phyloP scores from a whole-genome alignment of 1,140 invertebrate genomes.

The Drosophila sp. region DNA sequence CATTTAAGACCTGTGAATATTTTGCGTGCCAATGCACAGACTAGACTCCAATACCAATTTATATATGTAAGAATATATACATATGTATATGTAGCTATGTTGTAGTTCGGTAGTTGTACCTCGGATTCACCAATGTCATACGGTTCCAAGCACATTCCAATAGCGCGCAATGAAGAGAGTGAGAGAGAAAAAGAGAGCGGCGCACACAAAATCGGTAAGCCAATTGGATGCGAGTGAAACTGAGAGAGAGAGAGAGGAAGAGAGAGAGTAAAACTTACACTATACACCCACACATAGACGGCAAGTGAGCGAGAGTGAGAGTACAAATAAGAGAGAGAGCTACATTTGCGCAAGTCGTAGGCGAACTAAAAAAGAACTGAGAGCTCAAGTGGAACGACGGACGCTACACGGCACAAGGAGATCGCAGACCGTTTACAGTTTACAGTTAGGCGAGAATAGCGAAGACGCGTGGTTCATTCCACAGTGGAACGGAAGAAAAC shows the following conservation, averaged over 20 bases:
- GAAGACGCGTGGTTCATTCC: conserved; percentile 57
- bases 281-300: neutral
- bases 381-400: conserved; percentile 45
- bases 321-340: neutral
- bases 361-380: conserved; percentile 70
- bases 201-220: conserved; percentile 8
- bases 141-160: conserved; percentile 15
- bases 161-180: conserved; percentile 7
- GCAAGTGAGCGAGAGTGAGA: conserved; percentile 9
- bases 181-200: too few relatives aligned
- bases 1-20: conserved; percentile 17
- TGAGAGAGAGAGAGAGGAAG: too few relatives aligned
- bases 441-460: conserved; percentile 71
- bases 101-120: neutral
- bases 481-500: conserved; percentile 32
- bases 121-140: neutral
- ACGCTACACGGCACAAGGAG: conserved; percentile 24
- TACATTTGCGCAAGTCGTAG: conserved; percentile 59
- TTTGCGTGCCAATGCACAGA: conserved; percentile 21
- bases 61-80: too few relatives aligned
- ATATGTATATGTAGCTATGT: too few relatives aligned
- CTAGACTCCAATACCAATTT: too few relatives aligned
- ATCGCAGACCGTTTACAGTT: conserved; percentile 40
- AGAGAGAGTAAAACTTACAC: conserved; percentile 1
- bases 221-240: conserved; percentile 39